Conservation (phyloP, 2,888 invertebrate genomes). For the Amphipoea oculea region DNA sequence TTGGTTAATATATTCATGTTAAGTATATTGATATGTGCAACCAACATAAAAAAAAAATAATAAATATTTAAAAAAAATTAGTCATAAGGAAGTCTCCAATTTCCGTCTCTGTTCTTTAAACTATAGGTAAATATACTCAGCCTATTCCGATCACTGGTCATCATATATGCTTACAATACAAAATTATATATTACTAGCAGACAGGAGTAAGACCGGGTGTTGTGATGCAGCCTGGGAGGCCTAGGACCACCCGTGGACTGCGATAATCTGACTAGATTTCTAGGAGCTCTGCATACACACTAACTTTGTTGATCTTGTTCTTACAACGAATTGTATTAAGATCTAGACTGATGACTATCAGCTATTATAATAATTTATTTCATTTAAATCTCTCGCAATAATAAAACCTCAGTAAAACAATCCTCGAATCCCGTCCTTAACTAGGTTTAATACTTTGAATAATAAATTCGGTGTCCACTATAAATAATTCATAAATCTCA, state of each 20-base stretch:
- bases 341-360: not conserved
- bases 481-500: constrained; percentile 67
- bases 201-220: not conserved
- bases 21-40: too few relatives aligned
- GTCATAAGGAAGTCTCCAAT: too few relatives aligned
- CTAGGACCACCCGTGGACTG: not conserved
- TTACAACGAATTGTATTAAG: not conserved
- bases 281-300: too few relatives aligned
- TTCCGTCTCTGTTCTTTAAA: too few relatives aligned
- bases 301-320: not conserved
- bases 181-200: not conserved
- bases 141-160: too few relatives aligned
- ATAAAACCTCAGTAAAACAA: constrained; percentile 48
- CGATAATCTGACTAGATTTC: not conserved
- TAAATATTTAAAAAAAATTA: too few relatives aligned
- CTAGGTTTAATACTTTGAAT: constrained; percentile 58
- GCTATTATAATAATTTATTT: not conserved
- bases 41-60: too few relatives aligned
- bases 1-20: too few relatives aligned
- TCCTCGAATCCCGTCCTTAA: constrained; percentile 15
- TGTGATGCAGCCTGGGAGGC: not conserved
- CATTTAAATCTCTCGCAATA: not conserved
- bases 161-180: too few relatives aligned
- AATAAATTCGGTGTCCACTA: constrained; percentile 46
- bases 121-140: too few relatives aligned